phyloP scores from a whole-genome alignment of 2,888 invertebrate species.

The Tenthredo mesomela region DNA sequence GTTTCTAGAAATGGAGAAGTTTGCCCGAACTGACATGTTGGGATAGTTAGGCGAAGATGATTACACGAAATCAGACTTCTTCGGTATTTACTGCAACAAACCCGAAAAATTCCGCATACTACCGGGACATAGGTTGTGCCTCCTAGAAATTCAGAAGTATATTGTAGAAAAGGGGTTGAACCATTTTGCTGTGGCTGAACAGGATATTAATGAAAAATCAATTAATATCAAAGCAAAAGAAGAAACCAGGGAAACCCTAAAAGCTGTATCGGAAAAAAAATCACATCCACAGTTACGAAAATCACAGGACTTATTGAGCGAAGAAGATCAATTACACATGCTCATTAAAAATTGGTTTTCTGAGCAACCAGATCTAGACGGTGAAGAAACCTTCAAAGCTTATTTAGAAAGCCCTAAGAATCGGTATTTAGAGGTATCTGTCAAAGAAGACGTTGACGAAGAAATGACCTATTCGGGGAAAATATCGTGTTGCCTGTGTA shows the following conservation, averaged over 20 bases:
- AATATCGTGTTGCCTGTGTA: constrained; percentile 26
- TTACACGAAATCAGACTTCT: constrained; percentile 26
- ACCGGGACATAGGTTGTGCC: not conserved
- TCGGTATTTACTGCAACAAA: not conserved
- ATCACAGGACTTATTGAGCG: not conserved
- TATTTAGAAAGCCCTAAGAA: too few relatives aligned
- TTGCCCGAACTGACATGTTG: constrained; percentile 1
- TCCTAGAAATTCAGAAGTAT: not conserved
- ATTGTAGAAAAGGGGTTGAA: constrained; percentile 13
- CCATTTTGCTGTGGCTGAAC: constrained; percentile 13
- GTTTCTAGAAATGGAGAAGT: constrained; percentile 25
- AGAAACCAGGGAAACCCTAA: too few relatives aligned
- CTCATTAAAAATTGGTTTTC: constrained; percentile 22
- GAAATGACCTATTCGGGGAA: constrained; percentile 15
- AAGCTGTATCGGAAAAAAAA: not conserved
- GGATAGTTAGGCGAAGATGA: not conserved
- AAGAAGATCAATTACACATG: constrained; percentile 8
- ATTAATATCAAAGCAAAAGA: not conserved
- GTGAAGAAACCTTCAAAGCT: too few relatives aligned
- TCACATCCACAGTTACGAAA: not conserved
- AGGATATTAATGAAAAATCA: not conserved
- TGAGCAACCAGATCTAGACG: too few relatives aligned
- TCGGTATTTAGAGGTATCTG: too few relatives aligned
- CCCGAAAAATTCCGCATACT: constrained; percentile 9
- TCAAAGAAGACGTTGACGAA: too few relatives aligned